Conservation (phyloP, 2,888 invertebrate species). For the Pristionchus mayeri region DNA sequence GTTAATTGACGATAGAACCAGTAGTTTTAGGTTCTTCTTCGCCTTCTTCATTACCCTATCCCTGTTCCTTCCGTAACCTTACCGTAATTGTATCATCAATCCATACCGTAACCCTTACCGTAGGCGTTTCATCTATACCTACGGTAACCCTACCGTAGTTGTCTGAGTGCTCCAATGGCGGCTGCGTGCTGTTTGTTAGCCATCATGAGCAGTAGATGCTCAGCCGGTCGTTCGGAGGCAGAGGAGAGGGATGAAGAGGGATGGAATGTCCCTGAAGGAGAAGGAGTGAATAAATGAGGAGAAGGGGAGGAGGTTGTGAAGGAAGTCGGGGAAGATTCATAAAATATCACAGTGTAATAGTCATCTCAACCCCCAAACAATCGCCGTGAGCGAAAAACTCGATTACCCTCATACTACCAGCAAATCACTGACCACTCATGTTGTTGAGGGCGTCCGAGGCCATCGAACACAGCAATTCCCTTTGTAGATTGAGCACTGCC, state of each 20-base stretch:
- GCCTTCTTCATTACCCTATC: too few relatives aligned
- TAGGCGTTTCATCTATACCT: not conserved
- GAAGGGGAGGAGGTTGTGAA: too few relatives aligned
- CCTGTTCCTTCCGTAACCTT: too few relatives aligned
- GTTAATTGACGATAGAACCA: too few relatives aligned
- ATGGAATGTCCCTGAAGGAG: not conserved
- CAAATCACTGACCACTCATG: slow-evolving; percentile 11
- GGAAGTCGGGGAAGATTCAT: not conserved
- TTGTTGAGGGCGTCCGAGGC: slow-evolving; percentile 53
- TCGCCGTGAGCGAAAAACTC: not conserved
- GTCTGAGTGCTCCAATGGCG: slow-evolving; percentile 68
- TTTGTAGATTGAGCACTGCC: slow-evolving; percentile 74
- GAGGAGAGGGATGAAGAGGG: slow-evolving; percentile 21
- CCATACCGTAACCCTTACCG: not conserved
- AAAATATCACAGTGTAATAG: too few relatives aligned
- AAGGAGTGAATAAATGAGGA: too few relatives aligned
- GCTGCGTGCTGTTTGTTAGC: slow-evolving; percentile 73
- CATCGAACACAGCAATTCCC: slow-evolving; percentile 71
- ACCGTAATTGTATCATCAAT: too few relatives aligned
- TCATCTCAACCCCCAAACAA: not conserved
- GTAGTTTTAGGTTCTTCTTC: too few relatives aligned
- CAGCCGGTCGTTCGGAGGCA: slow-evolving; percentile 57
- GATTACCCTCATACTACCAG: not conserved
- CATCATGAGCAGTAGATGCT: slow-evolving; percentile 70
- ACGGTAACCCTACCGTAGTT: slow-evolving; percentile 63